These are phyloP conservation scores for Dromococcyx pavoninus DNA, from an alignment of 2,797 vertebrate genomes.

Conservation along the genomic window DNA sequence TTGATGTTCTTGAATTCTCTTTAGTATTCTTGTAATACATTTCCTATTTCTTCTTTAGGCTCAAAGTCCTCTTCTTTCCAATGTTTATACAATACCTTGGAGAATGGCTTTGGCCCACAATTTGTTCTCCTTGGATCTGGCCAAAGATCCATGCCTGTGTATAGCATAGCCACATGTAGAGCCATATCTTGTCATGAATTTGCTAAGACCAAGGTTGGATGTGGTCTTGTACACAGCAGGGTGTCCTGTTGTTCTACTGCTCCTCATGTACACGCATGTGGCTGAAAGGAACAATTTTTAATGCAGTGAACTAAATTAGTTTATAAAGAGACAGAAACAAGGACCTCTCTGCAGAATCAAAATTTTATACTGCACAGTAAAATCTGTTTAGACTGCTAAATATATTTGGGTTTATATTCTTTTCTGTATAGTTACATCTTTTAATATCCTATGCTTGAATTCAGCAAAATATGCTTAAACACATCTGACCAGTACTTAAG, in stretches of 20 bases:
- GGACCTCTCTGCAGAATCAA: not conserved
- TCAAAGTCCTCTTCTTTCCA: not conserved
- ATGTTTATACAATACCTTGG: not conserved
- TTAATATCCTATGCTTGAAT: not conserved
- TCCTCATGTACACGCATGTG: accelerated
- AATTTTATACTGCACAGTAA: not conserved
- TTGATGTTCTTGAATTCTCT: not conserved
- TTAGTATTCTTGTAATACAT: not conserved
- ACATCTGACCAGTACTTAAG: not conserved
- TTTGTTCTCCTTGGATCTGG: not conserved
- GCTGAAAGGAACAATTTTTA: not conserved
- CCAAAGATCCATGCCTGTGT: not conserved
- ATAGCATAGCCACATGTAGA: not conserved
- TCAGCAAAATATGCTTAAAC: not conserved
- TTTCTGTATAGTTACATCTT: not conserved
- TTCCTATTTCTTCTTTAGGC: not conserved
- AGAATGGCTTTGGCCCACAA: not conserved
- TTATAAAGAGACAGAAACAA: not conserved
- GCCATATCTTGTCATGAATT: accelerated
- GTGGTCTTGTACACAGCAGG: not conserved
- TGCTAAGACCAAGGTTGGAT: not conserved
- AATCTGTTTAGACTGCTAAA: not conserved
- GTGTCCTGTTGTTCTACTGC: not conserved
- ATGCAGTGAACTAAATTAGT: not conserved
- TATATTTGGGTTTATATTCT: not conserved